These are phyloP conservation scores for Cylloceria caligata DNA, from an alignment of 2,888 invertebrate genomes.

Conservation along the genomic window DNA sequence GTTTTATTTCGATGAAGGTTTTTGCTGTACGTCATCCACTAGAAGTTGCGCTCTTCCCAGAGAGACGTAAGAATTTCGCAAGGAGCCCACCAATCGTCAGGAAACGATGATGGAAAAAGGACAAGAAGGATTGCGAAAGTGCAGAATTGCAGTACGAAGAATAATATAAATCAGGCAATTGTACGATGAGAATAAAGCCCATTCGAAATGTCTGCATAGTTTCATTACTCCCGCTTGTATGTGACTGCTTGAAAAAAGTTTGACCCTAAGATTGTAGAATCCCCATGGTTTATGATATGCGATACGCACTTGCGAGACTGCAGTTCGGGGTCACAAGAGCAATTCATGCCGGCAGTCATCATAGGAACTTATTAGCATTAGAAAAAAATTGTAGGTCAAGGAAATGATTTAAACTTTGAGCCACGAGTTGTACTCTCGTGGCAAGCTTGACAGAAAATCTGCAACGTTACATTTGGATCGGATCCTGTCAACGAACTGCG, in stretches of 20 bases:
- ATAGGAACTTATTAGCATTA: no score
- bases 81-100: background rate
- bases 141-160: background rate
- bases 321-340: no score
- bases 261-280: background rate
- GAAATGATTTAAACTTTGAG: no score
- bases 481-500: background rate
- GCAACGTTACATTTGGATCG: background rate
- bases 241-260: background rate
- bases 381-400: no score
- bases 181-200: slow-evolving; percentile 67
- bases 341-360: no score
- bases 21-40: background rate
- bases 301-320: no score
- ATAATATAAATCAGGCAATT: slow-evolving; percentile 18
- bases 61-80: background rate
- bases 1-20: background rate
- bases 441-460: background rate
- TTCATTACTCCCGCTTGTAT: slow-evolving; percentile 35
- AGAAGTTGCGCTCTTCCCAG: background rate
- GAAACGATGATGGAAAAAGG: background rate
- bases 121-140: background rate
- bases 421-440: background rate
- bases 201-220: slow-evolving; percentile 62
- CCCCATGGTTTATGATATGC: background rate